Percentiles rank a stretch among this genome's conserved stretches.
These are phyloP conservation scores for Alcedo atthis DNA, from an alignment of 2,797 vertebrate genomes.

Conservation along the genomic window DNA sequence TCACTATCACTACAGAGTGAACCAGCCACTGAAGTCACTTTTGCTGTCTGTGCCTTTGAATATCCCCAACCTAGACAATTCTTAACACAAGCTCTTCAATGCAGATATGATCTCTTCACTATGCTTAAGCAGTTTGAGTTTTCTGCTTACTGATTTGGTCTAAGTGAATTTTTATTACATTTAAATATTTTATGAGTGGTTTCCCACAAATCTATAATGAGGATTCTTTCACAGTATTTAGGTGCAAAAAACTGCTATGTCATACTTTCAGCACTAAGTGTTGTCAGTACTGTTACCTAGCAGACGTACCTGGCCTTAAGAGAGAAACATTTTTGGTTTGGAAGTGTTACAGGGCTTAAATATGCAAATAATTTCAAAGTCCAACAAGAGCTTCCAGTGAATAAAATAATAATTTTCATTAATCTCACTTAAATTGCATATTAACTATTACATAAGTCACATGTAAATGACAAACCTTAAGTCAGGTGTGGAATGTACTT, in stretches of 20 bases:
- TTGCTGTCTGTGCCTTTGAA: neutral
- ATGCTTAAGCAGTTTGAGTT: neutral
- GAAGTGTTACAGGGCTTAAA: slow-evolving; percentile 10
- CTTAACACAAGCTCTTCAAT: neutral
- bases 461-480: slow-evolving; percentile 41
- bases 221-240: neutral
- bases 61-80: neutral
- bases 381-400: neutral
- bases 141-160: neutral
- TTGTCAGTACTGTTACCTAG: neutral
- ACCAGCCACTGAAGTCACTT: neutral
- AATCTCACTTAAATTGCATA: slow-evolving; percentile 13
- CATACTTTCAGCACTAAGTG: neutral
- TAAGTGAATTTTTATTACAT: slow-evolving; percentile 1
- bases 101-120: neutral
- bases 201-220: neutral
- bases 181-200: neutral
- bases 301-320: neutral
- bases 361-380: neutral
- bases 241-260: neutral
- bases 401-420: slow-evolving; percentile 47
- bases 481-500: neutral
- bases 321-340: slow-evolving; percentile 5
- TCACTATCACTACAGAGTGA: neutral
- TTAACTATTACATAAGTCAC: neutral